Percentiles rank a stretch among this genome's conserved stretches.
These are phyloP conservation scores for Drosophila demipolita DNA, from an alignment of 2,888 invertebrate species.

Conservation along the genomic window DNA sequence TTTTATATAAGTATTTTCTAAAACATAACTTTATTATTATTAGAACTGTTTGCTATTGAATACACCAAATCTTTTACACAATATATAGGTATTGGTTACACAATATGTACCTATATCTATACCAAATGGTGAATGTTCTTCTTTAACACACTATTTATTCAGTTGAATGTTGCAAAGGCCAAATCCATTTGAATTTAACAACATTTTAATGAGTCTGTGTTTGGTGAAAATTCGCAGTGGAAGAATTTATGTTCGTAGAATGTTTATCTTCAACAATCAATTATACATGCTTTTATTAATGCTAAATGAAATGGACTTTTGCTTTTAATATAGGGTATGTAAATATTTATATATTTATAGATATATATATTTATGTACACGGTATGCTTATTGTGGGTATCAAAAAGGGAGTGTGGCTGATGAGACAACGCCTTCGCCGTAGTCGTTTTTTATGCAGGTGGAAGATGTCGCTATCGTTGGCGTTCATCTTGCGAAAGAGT, in stretches of 20 bases:
- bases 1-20: not conserved
- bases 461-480: slow-evolving; percentile 67
- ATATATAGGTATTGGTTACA: not conserved
- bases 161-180: not conserved
- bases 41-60: not conserved
- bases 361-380: not conserved
- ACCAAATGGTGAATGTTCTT: not conserved
- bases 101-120: not conserved
- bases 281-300: not conserved
- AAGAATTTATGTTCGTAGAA: not conserved
- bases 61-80: not conserved
- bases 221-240: not conserved
- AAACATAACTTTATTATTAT: not conserved
- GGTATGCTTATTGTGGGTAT: slow-evolving; percentile 15
- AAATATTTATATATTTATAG: not conserved
- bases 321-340: slow-evolving; percentile 25
- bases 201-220: not conserved
- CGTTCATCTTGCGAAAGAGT: slow-evolving; percentile 73
- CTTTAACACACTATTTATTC: not conserved
- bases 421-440: slow-evolving; percentile 33
- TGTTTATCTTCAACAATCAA: not conserved
- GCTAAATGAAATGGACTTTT: slow-evolving; percentile 1
- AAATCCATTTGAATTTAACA: not conserved
- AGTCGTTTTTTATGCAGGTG: slow-evolving; percentile 67
- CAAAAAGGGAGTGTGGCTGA: slow-evolving; percentile 40